Evolutionary conservation across 2,888 invertebrate species (phyloP), one percentile per base, ranked within the genome.

Genomic region (Acronicta leporina): DNA sequence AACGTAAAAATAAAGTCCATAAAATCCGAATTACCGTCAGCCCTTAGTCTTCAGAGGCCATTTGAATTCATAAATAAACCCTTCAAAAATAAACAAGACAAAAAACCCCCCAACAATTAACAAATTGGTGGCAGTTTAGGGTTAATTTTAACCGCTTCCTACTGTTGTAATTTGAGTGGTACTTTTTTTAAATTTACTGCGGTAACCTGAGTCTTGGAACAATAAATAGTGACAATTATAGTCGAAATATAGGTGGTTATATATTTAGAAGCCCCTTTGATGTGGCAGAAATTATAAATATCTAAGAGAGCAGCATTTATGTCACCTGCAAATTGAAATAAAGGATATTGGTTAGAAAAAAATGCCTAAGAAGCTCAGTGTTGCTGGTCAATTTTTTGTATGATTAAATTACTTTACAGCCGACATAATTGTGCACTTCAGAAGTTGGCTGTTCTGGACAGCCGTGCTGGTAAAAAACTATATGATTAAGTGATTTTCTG

Each of bases 61-160:
- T 91, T 92, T 89, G 84, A 90, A 90, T 91, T 92, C 92, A 93
- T 93, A 94, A 94, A 94, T 92, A 92, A 87, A 84, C 84, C 81
- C 82, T 83, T 82, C 79, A 80, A 54, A 87, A 88, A 88, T 84
- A 82, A 82, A 75, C 74, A 56, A 70, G 73, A 87, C 87, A 90
- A 91, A 86, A 85, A 83, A 68, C 73, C 78, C 89, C 92, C 91
- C 81, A 88, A 92, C 94, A 92, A 94, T 94, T 93, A 94, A 92
- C 94, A 92, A 93, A 93, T 92, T 83, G 90, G 83, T 87, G 80
- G 87, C 86, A 84, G 85, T 89, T 88, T 86, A 84, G 90, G 91
- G 92, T 91, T 93, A 92, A 91, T 85, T 91, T 92, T 92, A 92
- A 87, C 86, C 85, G 81, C 82, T 91, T 90, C 88, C 90, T 87